Evolutionary conservation across 2,888 invertebrate species (phyloP).

Genomic region (Troides helena): DNA sequence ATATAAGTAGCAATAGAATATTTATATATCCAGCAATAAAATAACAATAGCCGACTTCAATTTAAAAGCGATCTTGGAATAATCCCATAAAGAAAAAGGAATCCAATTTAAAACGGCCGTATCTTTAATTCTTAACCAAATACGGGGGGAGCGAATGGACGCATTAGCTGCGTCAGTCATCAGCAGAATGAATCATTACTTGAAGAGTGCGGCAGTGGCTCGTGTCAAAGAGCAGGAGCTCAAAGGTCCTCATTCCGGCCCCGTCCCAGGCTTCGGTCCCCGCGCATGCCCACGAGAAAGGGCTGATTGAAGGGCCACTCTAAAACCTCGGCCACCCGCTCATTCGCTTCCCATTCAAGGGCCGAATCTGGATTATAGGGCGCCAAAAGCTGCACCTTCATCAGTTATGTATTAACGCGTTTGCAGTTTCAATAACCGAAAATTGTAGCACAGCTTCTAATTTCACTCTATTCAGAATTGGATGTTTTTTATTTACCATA

Average conservation of each 20-base stretch:
- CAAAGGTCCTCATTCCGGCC: slow-evolving; percentile 70
- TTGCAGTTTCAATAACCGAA: slow-evolving; percentile 64
- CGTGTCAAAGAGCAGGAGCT: slow-evolving; percentile 79
- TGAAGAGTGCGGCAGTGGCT: slow-evolving; percentile 79
- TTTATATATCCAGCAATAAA: slow-evolving; percentile 15
- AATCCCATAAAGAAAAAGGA: slow-evolving; percentile 37
- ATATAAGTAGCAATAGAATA: slow-evolving; percentile 14
- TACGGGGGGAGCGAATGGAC: slow-evolving; percentile 58
- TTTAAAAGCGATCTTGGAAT: slow-evolving; percentile 38
- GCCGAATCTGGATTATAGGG: slow-evolving; percentile 78
- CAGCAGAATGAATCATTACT: slow-evolving; percentile 80
- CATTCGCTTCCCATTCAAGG: slow-evolving; percentile 77
- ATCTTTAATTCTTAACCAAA: slow-evolving; percentile 66
- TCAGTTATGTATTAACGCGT: slow-evolving; percentile 75
- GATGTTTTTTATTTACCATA: slow-evolving; percentile 39
- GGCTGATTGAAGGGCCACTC: slow-evolving; percentile 80
- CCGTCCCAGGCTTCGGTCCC: slow-evolving; percentile 43
- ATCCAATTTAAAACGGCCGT: slow-evolving; percentile 52
- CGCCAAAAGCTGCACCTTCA: slow-evolving; percentile 77
- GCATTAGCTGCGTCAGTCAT: slow-evolving; percentile 79
- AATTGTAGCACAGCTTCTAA: slow-evolving; percentile 65
- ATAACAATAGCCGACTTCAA: slow-evolving; percentile 17
- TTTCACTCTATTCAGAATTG: slow-evolving; percentile 61
- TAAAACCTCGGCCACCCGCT: slow-evolving; percentile 77
- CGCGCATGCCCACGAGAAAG: slow-evolving; percentile 65